Conservation (phyloP, 2,888 invertebrate species). For the Pedicia rivosa region DNA sequence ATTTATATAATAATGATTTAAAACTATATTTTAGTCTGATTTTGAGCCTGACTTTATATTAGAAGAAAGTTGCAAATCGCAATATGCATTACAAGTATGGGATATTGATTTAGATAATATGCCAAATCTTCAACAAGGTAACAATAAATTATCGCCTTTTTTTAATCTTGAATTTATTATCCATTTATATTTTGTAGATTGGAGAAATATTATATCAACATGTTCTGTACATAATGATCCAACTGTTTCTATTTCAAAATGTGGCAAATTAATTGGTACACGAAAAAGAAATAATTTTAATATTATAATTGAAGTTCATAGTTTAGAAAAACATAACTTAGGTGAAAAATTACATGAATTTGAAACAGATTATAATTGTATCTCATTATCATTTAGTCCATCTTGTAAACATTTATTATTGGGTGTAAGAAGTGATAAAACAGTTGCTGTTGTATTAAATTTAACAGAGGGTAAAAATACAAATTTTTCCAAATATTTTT, state of each 20-base stretch:
- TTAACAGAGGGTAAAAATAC: background rate
- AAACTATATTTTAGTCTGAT: no score
- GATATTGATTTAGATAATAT: background rate
- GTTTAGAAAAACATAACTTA: slow-evolving; percentile 2
- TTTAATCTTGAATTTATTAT: no score
- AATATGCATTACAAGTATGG: background rate
- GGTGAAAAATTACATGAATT: slow-evolving; percentile 2
- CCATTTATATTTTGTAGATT: background rate
- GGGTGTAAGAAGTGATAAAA: slow-evolving; percentile 1
- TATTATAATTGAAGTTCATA: slow-evolving; percentile 2
- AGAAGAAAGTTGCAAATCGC: no score
- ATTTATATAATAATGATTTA: no score
- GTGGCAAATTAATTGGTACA: slow-evolving; percentile 6
- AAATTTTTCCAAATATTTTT: no score
- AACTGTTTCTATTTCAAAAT: slow-evolving; percentile 5
- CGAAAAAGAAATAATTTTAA: background rate
- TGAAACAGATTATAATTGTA: background rate
- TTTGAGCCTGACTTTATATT: no score
- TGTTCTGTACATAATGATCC: slow-evolving; percentile 6
- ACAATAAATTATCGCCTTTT: no score
- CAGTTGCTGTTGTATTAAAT: slow-evolving; percentile 3
- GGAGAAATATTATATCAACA: slow-evolving; percentile 4
- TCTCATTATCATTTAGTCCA: slow-evolving; percentile 6
- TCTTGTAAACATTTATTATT: slow-evolving; percentile 1
- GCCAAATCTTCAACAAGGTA: background rate